Base-by-base conservation (phyloP, 1,140 invertebrate species). In the Chrysoperla carnea region DNA sequence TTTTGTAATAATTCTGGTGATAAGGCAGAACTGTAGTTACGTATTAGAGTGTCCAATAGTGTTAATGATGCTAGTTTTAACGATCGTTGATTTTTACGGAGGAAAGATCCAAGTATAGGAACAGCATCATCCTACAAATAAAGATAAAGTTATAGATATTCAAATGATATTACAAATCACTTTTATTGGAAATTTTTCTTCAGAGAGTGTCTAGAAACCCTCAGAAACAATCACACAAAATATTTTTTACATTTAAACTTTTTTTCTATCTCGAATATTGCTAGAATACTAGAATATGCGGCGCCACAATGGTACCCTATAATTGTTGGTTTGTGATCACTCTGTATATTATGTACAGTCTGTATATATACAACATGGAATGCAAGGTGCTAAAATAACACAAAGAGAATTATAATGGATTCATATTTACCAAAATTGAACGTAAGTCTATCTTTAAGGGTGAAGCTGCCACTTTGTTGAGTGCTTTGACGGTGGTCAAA, bases 51-150 rank as follows among this genome's bases (percentile, higher is more conserved):
- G 55, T 96, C 90, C 7, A 99, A 63, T 40, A 98, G 70, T 33
- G 83, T 79, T 6, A 99, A 62, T 0, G 94, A 95, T 39, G 81
- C 81, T 6, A 99, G 62, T 65, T 97, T 95, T 13, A 99, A 63
- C 15, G 91, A 87, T 48, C 95, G 71, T 59, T 98, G 92, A 67
- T 99, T 99, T 65, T 99, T 98, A 33, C 94, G 72, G 38, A 98
- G 63, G 56, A 99, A 98, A 6, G 89, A 85, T 7, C 91, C 88
- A 23, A 97, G 66, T 46, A 95, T 82, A 14, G 90, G 87, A 49
- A 97, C 74, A 9, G 84, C 85, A 54, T 97, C 88, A 47, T 73
- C 70, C 76, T 83, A 57, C 28, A 65, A 57, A 50, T 59, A 46
- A 50, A 50, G 51, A 44, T 46, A 50, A 44, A 46, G 48, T 45